phyloP scores from a whole-genome alignment of 2,113 vertebrate genomes.

The Hippolais icterina region DNA sequence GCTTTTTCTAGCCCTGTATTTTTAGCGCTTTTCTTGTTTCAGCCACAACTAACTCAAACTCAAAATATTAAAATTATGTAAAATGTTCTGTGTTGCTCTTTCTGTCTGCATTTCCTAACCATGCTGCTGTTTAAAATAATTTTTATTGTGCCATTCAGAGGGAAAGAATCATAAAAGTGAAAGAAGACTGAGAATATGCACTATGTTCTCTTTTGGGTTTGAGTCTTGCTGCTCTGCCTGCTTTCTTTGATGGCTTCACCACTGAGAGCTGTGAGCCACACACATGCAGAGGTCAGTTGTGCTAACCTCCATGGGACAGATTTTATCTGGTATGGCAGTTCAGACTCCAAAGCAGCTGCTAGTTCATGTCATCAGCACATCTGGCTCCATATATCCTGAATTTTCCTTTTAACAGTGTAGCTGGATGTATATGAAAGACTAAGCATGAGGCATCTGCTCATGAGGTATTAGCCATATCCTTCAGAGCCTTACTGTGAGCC shows the following conservation, averaged over 20 bases:
- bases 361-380: conserved; percentile 3
- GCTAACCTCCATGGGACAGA: neutral
- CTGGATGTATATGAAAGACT: neutral
- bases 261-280: neutral
- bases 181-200: neutral
- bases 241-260: neutral
- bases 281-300: neutral
- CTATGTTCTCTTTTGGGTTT: neutral
- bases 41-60: neutral
- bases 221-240: neutral
- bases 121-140: neutral
- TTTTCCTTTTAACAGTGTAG: neutral
- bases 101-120: neutral
- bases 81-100: neutral
- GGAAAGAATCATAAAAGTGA: neutral
- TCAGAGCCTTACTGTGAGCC: neutral
- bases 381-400: neutral
- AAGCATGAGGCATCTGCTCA: neutral
- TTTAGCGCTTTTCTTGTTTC: neutral
- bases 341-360: neutral
- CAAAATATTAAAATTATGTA: neutral
- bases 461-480: neutral
- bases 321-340: neutral
- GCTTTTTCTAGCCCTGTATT: neutral
- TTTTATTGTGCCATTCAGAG: neutral